phyloP scores from a whole-genome alignment of 2,888 invertebrate species.

The Chymomyza amoena region DNA sequence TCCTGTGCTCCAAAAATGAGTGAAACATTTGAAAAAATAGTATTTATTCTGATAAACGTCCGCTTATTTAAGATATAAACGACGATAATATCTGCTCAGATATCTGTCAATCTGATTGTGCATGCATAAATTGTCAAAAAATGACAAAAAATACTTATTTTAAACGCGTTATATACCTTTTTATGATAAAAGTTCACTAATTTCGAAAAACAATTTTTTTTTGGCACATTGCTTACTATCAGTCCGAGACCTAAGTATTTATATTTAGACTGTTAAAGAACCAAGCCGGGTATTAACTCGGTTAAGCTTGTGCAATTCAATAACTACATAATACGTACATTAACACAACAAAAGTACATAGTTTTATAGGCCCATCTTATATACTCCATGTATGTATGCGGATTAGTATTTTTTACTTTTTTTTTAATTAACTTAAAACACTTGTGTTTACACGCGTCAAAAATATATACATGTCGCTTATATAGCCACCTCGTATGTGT shows the following conservation, averaged over 20 bases:
- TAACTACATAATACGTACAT: neutral
- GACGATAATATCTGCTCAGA: no score
- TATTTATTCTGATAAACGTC: no score
- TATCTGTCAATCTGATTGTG: no score
- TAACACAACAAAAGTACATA: conserved; percentile 9
- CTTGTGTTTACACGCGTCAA: conserved; percentile 66
- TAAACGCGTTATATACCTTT: no score
- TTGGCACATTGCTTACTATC: neutral
- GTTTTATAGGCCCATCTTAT: neutral
- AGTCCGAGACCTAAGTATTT: neutral
- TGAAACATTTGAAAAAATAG: no score
- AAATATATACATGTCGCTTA: conserved; percentile 32
- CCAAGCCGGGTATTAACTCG: neutral
- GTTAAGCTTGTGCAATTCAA: neutral
- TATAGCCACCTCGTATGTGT: conserved; percentile 16
- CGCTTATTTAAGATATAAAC: no score
- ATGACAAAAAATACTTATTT: no score
- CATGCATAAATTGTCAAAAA: no score
- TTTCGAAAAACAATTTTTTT: no score
- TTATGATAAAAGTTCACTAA: no score
- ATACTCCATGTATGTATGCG: neutral
- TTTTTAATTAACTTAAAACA: conserved; percentile 70
- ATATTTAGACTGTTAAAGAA: neutral
- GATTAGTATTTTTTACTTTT: conserved; percentile 24
- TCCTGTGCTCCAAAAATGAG: no score